A percentile compares a stretch with the other conserved stretches of the same genome.
Conservation (phyloP, 2,888 invertebrate genomes). For the Eudasyphora cyanicolor region DNA sequence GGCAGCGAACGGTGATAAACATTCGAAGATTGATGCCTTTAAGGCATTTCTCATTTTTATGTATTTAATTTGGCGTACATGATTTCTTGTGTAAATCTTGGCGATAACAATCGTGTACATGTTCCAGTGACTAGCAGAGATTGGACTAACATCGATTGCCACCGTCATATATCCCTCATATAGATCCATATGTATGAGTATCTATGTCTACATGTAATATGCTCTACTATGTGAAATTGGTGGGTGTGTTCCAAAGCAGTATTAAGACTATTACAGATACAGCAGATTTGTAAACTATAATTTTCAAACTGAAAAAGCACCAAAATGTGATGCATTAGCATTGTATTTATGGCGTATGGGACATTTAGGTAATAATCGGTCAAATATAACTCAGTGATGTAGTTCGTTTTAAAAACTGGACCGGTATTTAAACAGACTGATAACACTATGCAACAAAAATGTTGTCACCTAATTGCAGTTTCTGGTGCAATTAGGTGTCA, state of each 20-base stretch:
- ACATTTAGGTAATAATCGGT: not conserved
- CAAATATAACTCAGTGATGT: too few relatives aligned
- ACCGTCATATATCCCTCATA: not conserved
- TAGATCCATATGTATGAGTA: not conserved
- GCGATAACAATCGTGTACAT: constrained; percentile 54
- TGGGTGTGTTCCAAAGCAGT: constrained; percentile 64
- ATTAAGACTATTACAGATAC: constrained; percentile 40
- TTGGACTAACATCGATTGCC: not conserved
- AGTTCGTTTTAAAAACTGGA: too few relatives aligned
- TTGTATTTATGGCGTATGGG: not conserved
- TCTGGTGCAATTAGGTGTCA: too few relatives aligned
- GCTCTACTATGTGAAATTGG: constrained; percentile 52
- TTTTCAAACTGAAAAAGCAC: constrained; percentile 9
- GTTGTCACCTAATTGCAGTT: too few relatives aligned
- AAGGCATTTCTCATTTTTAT: constrained; percentile 51
- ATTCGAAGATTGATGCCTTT: constrained; percentile 21
- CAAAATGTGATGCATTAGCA: not conserved
- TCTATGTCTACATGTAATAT: not conserved
- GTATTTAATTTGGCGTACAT: constrained; percentile 46
- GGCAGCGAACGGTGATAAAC: not conserved
- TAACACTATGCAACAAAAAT: too few relatives aligned
- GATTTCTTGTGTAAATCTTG: constrained; percentile 57
- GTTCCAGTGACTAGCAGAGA: not conserved
- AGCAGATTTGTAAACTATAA: constrained; percentile 32
- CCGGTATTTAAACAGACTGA: too few relatives aligned